phyloP scores from a whole-genome alignment of 2,888 invertebrate genomes.

The Imbricaverruca yamaguchii region DNA sequence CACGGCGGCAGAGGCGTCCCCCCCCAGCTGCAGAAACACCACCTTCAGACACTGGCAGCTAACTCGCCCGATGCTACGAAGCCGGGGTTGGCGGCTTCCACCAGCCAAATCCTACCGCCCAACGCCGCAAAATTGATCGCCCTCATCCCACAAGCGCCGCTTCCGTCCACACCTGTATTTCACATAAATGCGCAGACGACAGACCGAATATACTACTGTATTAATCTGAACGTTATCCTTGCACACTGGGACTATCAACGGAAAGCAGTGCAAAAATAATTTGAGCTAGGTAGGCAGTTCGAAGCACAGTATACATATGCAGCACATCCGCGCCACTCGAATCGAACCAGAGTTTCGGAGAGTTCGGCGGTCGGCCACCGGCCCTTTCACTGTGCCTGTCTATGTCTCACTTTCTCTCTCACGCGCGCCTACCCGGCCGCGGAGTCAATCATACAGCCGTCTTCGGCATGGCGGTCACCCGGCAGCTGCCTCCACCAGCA shows the following conservation, averaged over 20 bases:
- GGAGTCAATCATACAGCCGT: neutral
- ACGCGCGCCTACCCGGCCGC: neutral
- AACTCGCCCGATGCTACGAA: no score
- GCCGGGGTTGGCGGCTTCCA: no score
- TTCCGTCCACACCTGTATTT: neutral
- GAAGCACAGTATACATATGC: conserved; percentile 35
- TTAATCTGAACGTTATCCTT: neutral
- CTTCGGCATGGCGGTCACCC: neutral
- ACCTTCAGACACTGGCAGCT: no score
- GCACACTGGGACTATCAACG: neutral
- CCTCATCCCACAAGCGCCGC: no score
- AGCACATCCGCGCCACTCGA: conserved; percentile 42
- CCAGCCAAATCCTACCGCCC: no score
- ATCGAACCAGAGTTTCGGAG: no score
- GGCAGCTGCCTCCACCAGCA: neutral
- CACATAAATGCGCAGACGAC: neutral
- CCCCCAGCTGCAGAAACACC: no score
- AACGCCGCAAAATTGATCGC: no score
- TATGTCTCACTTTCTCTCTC: neutral
- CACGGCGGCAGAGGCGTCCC: no score
- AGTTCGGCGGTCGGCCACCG: no score
- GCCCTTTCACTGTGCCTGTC: no score
- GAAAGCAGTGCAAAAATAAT: conserved; percentile 15
- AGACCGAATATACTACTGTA: neutral
- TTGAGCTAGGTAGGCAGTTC: neutral